A percentile compares a stretch with the other conserved stretches of the same genome.
phyloP scores from a whole-genome alignment of 1,140 invertebrate species.

The Brachionus koreanus region DNA sequence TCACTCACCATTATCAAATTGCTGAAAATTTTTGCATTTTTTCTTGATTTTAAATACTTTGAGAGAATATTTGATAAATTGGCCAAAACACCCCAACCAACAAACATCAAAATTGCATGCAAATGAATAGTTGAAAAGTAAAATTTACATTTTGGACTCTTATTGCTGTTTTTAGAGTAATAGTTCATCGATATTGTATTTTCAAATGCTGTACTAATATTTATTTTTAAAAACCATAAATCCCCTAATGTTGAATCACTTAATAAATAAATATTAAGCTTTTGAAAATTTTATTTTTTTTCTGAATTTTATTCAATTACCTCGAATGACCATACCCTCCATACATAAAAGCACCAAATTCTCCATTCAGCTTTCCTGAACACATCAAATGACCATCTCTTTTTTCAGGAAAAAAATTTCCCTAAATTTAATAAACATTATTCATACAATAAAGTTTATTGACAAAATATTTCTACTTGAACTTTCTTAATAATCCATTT shows the following conservation, averaged over 20 bases:
- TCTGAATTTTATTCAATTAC: background rate
- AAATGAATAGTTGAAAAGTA: constrained; percentile 42
- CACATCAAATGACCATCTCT: constrained; percentile 35
- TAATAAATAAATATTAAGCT: background rate
- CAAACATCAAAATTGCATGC: constrained; percentile 41
- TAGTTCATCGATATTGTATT: background rate
- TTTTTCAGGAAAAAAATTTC: constrained; percentile 37
- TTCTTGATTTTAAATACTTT: background rate
- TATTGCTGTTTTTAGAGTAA: background rate
- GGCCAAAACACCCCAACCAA: constrained; percentile 20
- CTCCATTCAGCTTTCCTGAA: background rate
- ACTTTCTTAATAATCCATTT: constrained; percentile 11
- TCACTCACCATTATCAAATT: background rate
- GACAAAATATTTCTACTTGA: background rate
- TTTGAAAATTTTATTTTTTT: background rate
- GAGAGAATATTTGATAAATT: constrained; percentile 3
- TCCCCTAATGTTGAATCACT: constrained; percentile 10
- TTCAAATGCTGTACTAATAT: constrained; percentile 26
- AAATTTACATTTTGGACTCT: background rate
- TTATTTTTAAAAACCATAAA: constrained; percentile 37
- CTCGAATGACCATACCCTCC: constrained; percentile 36
- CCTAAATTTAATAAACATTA: background rate
- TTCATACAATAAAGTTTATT: background rate
- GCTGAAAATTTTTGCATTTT: background rate
- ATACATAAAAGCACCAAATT: constrained; percentile 29